Base-by-base conservation (phyloP, 1,140 invertebrate genomes). In the Proales similis region DNA sequence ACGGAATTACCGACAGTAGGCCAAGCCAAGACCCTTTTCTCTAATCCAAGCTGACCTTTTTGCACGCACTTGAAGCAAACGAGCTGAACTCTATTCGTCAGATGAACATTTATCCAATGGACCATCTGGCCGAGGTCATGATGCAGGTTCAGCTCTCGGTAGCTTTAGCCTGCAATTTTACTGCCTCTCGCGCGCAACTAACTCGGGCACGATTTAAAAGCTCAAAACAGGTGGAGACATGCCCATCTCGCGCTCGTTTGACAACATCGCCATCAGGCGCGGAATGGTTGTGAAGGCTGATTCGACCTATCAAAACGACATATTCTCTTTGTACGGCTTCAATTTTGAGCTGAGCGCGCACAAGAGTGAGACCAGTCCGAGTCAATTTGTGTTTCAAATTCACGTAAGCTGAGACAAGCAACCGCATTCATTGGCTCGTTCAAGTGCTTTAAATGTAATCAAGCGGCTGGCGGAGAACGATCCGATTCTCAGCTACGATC, bases 51-150 rank as follows among this genome's bases (percentile, higher is more conserved):
- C 24, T 24, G 4, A 39, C 14, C 7, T 4, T 12, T 53, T 27
- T 53, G 29, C 33, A 51, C 14, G 38, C 22, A 26, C 42, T 57
- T 38, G 19, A 11, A 57, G 51, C 51, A 3, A 57, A 57, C 30
- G 27, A 57, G 27, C 32, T 57, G 11, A 19, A 57, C 22, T 42
- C 51, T 5, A 57, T 57, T 42, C 51, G 45, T 6, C 51, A 57
- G 20, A 57, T 57, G 51, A 57, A 57, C 20, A 57, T 57, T 57
- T 57, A 57, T 57, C 51, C 51, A 5, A 57, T 42, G 39, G 19
- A 36, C 12, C 45, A 57, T 42, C 39, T 57, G 27, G 51, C 45
- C 14, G 24, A 57, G 14, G 45, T 57, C 39, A 57, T 57, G 51
- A 57, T 57, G 36, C 36, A 57, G 45, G 45, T 57, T 14, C 51